Evolutionary conservation across 2,797 vertebrate species (phyloP), one percentile per base, ranked within the genome.

Genomic region (Pangasius sanitwongsei): DNA sequence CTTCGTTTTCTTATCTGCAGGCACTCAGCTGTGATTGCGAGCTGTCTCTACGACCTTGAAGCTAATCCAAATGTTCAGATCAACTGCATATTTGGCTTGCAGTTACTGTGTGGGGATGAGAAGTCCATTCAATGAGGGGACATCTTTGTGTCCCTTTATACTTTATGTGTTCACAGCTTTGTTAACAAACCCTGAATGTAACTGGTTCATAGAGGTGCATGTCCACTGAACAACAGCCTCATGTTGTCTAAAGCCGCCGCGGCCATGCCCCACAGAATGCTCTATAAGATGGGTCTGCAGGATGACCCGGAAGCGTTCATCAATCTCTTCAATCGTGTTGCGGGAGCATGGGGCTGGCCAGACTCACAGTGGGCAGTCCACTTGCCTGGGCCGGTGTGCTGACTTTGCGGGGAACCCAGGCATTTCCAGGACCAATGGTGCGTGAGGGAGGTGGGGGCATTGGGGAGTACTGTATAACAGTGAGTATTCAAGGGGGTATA

Each of bases 1-100:
- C n/a, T 28, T 69, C 15, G 69, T 61, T 53, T 72, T 86, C 77
- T 89, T 69, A 86, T 89, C 84, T 61, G 55, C 75, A 61, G 67
- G 57, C 82, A 89, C n/a, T 87, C 67, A 85, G 59, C 37, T n/a
- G 34, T 85, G 57, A 88, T 88, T 82, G 72, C 25, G 13, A 34
- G 41, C 81, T 70, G n/a, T 48, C 65, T 85, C 59, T 18, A 13
- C 57, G 44, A 78, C 75, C 69, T 83, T 78, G 18, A 55, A 50
- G 85, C 59, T 67, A 59, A 77, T 61, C 78, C 53, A 84, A 85
- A 23, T 74, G 37, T 70, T 83, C 23, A 55, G 55, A 87, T 59
- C 34, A 55, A 88, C n/a, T 75, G 15, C 75, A n/a, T 72, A 86
- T 67, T 80, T 67, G 8, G 5, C 34, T 89, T 13, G 18, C 69